phyloP scores from a whole-genome alignment of 2,888 invertebrate species.

The Drepanosiphum platanoidis region DNA sequence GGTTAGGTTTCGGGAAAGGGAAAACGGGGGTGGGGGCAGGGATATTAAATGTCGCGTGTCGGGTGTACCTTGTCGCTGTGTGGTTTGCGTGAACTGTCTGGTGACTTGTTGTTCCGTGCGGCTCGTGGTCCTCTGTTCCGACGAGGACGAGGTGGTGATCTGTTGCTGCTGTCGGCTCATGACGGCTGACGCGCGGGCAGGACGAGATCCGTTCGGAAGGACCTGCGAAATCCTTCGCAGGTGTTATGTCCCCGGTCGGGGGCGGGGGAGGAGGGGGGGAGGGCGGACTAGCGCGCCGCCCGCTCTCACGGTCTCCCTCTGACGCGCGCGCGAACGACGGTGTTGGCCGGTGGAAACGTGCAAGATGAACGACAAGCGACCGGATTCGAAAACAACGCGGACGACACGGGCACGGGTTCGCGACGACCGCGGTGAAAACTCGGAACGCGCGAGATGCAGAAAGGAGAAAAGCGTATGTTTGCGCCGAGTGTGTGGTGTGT shows the following conservation, averaged over 20 bases:
- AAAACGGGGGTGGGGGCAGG: no score
- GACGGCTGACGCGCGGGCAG: background rate
- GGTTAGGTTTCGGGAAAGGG: no score
- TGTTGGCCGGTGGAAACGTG: background rate
- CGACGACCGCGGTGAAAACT: background rate
- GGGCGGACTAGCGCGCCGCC: background rate
- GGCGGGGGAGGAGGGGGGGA: no score
- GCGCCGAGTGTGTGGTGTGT: no score
- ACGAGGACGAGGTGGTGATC: constrained; percentile 19
- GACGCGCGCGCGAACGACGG: background rate
- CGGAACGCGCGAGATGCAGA: no score
- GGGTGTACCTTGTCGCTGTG: constrained; percentile 59
- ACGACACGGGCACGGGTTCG: constrained; percentile 14
- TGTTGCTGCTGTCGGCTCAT: constrained; percentile 45
- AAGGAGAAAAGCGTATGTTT: no score
- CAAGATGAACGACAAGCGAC: background rate
- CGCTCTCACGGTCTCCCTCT: background rate
- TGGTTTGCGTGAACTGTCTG: constrained; percentile 76
- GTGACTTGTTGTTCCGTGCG: constrained; percentile 83
- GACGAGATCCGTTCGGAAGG: background rate
- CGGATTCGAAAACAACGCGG: background rate
- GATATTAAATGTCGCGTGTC: no score
- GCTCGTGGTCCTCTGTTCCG: constrained; percentile 67
- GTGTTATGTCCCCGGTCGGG: no score
- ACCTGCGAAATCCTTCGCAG: constrained; percentile 15